Conservation (phyloP, 1,140 invertebrate species). For the Drosophila carrolli region DNA sequence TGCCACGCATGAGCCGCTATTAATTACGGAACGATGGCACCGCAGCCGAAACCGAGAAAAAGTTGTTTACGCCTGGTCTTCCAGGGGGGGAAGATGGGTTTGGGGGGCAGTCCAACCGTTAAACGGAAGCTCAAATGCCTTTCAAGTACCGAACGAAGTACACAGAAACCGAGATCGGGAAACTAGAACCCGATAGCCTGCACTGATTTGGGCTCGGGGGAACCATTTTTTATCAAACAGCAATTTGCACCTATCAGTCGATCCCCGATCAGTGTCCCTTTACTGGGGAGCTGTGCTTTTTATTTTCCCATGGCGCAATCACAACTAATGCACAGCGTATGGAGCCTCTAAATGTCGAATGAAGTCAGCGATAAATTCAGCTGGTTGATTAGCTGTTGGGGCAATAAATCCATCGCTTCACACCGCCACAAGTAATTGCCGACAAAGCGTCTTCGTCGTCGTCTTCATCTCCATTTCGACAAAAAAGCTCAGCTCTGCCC, state of each 20-base stretch:
- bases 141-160: conserved; percentile 50
- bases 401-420: conserved; percentile 75
- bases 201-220: conserved; percentile 29
- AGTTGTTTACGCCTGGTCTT: conserved; percentile 59
- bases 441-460: conserved; percentile 64
- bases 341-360: conserved; percentile 69
- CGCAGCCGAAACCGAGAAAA: conserved; percentile 56
- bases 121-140: conserved; percentile 61
- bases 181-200: background rate
- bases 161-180: conserved; percentile 3
- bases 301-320: conserved; percentile 61
- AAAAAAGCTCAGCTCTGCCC: conserved; percentile 33
- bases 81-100: background rate
- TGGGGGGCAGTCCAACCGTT: conserved; percentile 42
- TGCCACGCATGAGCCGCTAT: conserved; percentile 75
- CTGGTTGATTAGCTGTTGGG: conserved; percentile 76
- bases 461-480: conserved; percentile 45
- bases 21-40: conserved; percentile 75
- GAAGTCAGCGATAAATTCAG: conserved; percentile 75
- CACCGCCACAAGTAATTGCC: conserved; percentile 72
- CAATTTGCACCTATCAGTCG: conserved; percentile 47
- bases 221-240: conserved; percentile 39
- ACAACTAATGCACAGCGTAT: conserved; percentile 53
- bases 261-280: conserved; percentile 43
- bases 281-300: conserved; percentile 21